Evolutionary conservation across 1,140 invertebrate genomes (phyloP), one percentile per base, ranked within the genome.

Genomic region (Drosophila athabasca): DNA sequence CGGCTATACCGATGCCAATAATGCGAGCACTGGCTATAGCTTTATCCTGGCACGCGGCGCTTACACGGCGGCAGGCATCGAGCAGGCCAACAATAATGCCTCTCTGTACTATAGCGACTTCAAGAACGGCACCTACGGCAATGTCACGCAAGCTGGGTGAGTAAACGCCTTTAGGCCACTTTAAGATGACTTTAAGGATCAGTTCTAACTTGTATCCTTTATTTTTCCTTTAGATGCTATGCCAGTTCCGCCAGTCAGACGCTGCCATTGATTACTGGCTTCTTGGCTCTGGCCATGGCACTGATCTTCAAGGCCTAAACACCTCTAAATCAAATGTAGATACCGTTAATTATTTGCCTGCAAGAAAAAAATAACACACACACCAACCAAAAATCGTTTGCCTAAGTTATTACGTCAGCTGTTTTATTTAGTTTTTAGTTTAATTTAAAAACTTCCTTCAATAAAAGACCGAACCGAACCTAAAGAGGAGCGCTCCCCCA

Each of bases 401-500:
- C 50, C 58, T 60, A 53, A 77, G 58, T 50, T 66, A 69, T 69
- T 72, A 57, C 54, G 62, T 73, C 59, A 60, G 73, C 73, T 60
- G 80, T 54, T 87, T 87, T 87, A 85, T 85, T 85, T 85, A 85
- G 82, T 85, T 87, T 87, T 71, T 85, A 85, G 83, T 64, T 78
- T 66, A 65, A 62, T 81, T 76, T 69, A 35, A 60, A 35, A 60
- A 76, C 53, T 46, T 66, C 54, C 17, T 48, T 75, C 80, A 75
- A 74, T 67, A 62, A 68, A 60, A 62, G 22, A 19, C 49, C 35
- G 11, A 77, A 67, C 39, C 54, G 8, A 54, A 26, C 0, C 0
- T 61, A n/a, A 31, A 44, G 49, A 71, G 53, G 62, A 58, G 57
- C 52, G 54, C 46, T 64, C 35, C 9, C 65, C 76, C 53, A 41